Evolutionary conservation across 2,113 vertebrate genomes (phyloP).

Genomic region (Baryphthengus martii): DNA sequence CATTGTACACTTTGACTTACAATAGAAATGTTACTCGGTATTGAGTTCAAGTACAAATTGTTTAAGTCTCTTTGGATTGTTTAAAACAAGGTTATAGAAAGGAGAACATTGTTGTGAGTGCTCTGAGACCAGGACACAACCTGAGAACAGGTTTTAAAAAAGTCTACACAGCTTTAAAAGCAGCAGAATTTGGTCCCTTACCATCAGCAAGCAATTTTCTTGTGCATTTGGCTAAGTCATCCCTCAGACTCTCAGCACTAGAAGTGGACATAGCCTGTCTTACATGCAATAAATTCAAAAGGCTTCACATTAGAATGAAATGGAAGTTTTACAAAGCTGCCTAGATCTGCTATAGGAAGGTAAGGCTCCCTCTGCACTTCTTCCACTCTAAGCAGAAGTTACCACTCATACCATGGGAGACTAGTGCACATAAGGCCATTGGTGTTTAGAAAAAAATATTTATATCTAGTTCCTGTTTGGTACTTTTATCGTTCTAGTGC

Average conservation of each 20-base stretch:
- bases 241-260: not conserved
- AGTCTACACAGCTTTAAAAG: not conserved
- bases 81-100: not conserved
- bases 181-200: not conserved
- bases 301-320: not conserved
- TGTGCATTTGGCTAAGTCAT: not conserved
- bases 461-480: not conserved
- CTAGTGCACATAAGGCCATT: not conserved
- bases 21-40: not conserved
- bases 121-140: not conserved
- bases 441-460: not conserved
- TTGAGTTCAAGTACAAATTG: not conserved
- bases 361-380: not conserved
- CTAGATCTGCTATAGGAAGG: not conserved
- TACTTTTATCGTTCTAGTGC: not conserved
- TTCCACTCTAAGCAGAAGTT: not conserved
- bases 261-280: not conserved
- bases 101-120: not conserved
- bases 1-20: not conserved
- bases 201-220: not conserved
- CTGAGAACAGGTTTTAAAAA: not conserved
- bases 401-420: not conserved
- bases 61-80: not conserved
- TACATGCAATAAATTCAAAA: not conserved
- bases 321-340: not conserved